Conservation (phyloP, 2,888 invertebrate genomes). For the Bedellia somnulentella region DNA sequence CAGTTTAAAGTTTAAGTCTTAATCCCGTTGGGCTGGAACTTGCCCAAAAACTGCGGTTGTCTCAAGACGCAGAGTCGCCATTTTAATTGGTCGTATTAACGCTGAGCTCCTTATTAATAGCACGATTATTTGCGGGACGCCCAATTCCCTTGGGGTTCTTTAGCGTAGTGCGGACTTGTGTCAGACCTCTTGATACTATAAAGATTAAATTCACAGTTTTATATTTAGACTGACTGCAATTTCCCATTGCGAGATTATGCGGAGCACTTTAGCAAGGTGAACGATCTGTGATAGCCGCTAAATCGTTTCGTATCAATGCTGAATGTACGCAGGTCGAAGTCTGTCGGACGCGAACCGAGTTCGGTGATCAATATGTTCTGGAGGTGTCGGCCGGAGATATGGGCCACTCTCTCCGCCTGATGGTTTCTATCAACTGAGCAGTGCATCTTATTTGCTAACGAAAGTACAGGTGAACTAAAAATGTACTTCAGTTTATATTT, state of each 20-base stretch:
- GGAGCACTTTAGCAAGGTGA: slow-evolving; percentile 41
- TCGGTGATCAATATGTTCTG: slow-evolving; percentile 47
- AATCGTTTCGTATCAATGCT: slow-evolving; percentile 42
- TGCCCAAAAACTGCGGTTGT: slow-evolving; percentile 55
- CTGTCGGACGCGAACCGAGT: no score
- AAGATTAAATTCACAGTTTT: no score
- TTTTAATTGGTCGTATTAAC: slow-evolving; percentile 57
- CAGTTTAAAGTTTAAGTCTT: slow-evolving; percentile 12
- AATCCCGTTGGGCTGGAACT: slow-evolving; percentile 52
- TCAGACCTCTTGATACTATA: no score
- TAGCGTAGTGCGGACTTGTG: no score
- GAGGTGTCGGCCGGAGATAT: slow-evolving; percentile 51
- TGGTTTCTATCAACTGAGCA: slow-evolving; percentile 58
- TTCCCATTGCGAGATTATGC: no score
- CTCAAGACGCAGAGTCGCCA: slow-evolving; percentile 45
- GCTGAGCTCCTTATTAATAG: slow-evolving; percentile 56
- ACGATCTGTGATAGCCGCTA: no score
- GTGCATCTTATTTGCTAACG: no score
- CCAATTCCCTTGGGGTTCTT: no score
- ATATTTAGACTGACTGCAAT: no score
- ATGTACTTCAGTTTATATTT: no score
- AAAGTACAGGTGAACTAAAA: no score
- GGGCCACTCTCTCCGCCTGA: slow-evolving; percentile 44
- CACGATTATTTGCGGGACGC: slow-evolving; percentile 56
- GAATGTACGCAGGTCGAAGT: slow-evolving; percentile 44